These are phyloP conservation scores for Drosophila testacea DNA, from an alignment of 2,888 invertebrate species.

Conservation along the genomic window DNA sequence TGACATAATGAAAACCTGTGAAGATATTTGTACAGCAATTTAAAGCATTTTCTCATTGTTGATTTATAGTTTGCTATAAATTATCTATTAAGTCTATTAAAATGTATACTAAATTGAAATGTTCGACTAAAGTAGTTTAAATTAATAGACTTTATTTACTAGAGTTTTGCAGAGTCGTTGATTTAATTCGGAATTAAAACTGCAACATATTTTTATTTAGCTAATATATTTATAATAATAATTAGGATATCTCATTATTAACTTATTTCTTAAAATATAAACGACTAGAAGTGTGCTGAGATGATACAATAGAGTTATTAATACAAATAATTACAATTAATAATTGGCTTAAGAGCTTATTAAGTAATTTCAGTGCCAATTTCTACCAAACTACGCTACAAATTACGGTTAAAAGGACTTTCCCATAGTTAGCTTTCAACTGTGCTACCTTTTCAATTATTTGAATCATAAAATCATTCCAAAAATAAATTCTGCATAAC, in stretches of 20 bases:
- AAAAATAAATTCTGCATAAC: constrained; percentile 66
- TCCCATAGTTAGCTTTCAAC: background rate
- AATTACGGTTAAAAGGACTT: constrained; percentile 12
- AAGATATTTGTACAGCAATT: constrained; percentile 62
- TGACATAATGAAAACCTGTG: constrained; percentile 25
- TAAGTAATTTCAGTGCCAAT: constrained; percentile 21
- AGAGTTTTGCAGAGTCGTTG: constrained; percentile 30
- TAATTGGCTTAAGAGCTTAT: constrained; percentile 21
- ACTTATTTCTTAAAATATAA: constrained; percentile 18
- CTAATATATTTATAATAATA: background rate
- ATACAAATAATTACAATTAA: constrained; percentile 33
- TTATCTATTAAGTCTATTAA: constrained; percentile 37
- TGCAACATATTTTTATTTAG: background rate
- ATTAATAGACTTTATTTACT: constrained; percentile 12
- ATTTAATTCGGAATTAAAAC: constrained; percentile 9
- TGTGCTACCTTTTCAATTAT: constrained; percentile 12
- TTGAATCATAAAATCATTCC: constrained; percentile 55
- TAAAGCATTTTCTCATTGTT: constrained; percentile 31
- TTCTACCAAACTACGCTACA: constrained; percentile 14
- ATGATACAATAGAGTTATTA: constrained; percentile 40
- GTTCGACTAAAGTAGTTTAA: constrained; percentile 4
- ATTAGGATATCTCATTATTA: constrained; percentile 12
- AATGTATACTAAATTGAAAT: constrained; percentile 37
- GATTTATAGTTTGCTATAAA: constrained; percentile 30
- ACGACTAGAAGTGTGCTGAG: constrained; percentile 72